phyloP scores from a whole-genome alignment of 2,888 invertebrate species.

The Ctena decussata region DNA sequence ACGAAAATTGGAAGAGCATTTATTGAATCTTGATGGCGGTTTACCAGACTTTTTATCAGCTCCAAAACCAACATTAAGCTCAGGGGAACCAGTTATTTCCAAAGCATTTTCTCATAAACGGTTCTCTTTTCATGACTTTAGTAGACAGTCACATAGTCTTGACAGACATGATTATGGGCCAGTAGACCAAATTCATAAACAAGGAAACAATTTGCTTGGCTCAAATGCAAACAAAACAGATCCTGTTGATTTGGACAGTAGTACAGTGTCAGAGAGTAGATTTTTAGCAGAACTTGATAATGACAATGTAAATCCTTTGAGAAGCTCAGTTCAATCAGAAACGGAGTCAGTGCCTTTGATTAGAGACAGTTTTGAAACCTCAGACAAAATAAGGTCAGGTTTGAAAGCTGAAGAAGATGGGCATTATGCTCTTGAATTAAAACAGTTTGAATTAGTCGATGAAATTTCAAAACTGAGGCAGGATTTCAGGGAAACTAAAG shows the following conservation, averaged over 20 bases:
- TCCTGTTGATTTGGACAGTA: background rate
- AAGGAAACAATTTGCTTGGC: background rate
- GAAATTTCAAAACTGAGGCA: conserved; percentile 75
- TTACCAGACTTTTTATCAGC: conserved; percentile 48
- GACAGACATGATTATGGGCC: conserved; percentile 5
- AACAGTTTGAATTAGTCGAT: conserved; percentile 78
- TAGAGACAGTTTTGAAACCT: conserved; percentile 31
- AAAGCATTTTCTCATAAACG: conserved; percentile 32
- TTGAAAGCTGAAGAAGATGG: conserved; percentile 66
- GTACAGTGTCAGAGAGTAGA: conserved; percentile 38
- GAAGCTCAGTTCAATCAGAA: conserved; percentile 47
- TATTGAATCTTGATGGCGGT: conserved; percentile 54
- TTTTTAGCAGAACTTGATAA: conserved; percentile 18
- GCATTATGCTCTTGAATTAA: conserved; percentile 68
- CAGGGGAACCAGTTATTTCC: conserved; percentile 50
- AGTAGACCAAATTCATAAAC: background rate
- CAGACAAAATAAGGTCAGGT: conserved; percentile 59
- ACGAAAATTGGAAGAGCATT: conserved; percentile 70
- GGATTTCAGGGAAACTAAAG: conserved; percentile 78
- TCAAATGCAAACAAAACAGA: background rate
- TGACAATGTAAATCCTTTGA: conserved; percentile 18
- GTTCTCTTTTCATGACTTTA: background rate
- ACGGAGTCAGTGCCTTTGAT: conserved; percentile 13
- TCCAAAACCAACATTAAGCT: conserved; percentile 48
- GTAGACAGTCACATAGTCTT: conserved; percentile 43